phyloP scores from a whole-genome alignment of 1,140 invertebrate species.

The Cotesia typhae region DNA sequence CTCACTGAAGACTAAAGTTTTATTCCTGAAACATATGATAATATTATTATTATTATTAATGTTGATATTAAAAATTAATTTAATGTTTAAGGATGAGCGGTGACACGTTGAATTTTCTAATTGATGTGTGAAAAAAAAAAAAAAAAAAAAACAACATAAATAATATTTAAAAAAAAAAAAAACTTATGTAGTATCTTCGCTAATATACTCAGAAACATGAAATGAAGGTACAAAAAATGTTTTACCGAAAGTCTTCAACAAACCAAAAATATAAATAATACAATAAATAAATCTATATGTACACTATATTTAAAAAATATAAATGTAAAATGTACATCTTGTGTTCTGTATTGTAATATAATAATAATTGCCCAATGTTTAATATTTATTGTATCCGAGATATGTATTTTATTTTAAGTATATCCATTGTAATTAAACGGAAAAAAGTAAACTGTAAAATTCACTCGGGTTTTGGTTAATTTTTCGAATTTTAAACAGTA shows the following conservation, averaged over 20 bases:
- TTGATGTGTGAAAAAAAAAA: background rate
- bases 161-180: slow-evolving; percentile 17
- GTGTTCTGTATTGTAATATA: background rate
- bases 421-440: too few species aligned
- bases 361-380: too few species aligned
- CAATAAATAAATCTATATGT: slow-evolving; percentile 51
- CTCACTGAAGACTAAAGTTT: too few species aligned
- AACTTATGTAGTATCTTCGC: slow-evolving; percentile 21
- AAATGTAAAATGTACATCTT: slow-evolving; percentile 48
- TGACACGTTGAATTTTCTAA: background rate
- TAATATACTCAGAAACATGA: slow-evolving; percentile 41
- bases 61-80: too few species aligned
- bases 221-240: slow-evolving; percentile 48
- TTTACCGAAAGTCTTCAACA: slow-evolving; percentile 50
- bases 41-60: too few species aligned
- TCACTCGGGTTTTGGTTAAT: too few species aligned
- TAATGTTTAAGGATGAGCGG: slow-evolving; percentile 5
- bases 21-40: too few species aligned
- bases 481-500: too few species aligned
- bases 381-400: too few species aligned
- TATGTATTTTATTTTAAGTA: background rate
- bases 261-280: slow-evolving; percentile 45
- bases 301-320: slow-evolving; percentile 44
- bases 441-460: background rate
- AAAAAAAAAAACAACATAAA: background rate